A percentile compares a stretch with the other conserved stretches of the same genome.
These are phyloP conservation scores for Caenorhabditis wallacei DNA, from an alignment of 2,888 invertebrate species.

Conservation along the genomic window DNA sequence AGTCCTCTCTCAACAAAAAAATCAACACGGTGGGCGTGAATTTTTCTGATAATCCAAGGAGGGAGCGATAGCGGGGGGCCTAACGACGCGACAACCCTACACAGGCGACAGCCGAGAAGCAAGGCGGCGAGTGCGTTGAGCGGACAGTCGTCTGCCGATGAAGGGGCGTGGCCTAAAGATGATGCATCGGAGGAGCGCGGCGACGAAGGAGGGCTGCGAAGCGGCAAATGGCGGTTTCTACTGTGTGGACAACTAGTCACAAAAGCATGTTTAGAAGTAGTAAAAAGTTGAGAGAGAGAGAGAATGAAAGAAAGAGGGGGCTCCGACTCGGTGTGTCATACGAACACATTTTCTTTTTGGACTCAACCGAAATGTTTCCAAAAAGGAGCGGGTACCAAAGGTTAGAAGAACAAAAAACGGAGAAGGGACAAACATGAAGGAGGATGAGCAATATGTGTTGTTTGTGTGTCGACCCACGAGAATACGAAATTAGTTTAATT, in stretches of 20 bases:
- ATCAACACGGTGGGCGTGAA: conserved; percentile 19
- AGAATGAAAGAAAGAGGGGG: neutral
- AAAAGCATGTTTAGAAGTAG: conserved; percentile 57
- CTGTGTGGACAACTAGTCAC: conserved; percentile 56
- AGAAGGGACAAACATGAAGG: conserved; percentile 11
- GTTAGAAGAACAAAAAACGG: conserved; percentile 28
- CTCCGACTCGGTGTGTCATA: conserved; percentile 39
- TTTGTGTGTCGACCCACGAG: conserved; percentile 21
- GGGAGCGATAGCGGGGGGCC: conserved; percentile 33
- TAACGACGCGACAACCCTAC: conserved; percentile 49
- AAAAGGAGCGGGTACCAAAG: conserved; percentile 20
- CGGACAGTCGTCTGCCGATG: conserved; percentile 55
- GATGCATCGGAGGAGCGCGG: conserved; percentile 53
- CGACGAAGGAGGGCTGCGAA: conserved; percentile 35
- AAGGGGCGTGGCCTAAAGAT: conserved; percentile 63
- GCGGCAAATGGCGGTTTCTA: conserved; percentile 52
- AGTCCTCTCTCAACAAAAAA: conserved; percentile 5
- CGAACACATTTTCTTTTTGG: conserved; percentile 49
- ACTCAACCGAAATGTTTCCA: conserved; percentile 30
- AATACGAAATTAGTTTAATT: conserved; percentile 12
- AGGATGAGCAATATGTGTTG: conserved; percentile 4
- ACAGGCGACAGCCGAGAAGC: conserved; percentile 64
- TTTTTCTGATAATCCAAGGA: conserved; percentile 34
- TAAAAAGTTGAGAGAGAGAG: neutral
- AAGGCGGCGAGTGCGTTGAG: conserved; percentile 61